Base-by-base conservation (phyloP, 2,888 invertebrate genomes). In the Dolichomitus sp. region DNA sequence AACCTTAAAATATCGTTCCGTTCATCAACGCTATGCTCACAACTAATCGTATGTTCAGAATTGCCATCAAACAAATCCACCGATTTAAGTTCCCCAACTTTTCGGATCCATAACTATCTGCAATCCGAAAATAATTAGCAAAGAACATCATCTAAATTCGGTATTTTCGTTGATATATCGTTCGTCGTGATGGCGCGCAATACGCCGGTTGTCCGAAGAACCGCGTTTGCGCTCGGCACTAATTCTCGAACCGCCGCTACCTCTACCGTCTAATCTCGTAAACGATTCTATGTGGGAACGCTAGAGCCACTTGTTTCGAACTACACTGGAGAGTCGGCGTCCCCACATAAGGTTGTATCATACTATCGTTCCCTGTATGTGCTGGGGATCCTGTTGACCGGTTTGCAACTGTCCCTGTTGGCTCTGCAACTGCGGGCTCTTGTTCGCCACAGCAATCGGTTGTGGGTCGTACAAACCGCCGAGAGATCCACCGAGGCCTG, bases 271-370 rank as follows among this genome's bases (percentile, higher is more conserved):
- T 57, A 57, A 79, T 80, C 84, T 74, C 82, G 76, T 77, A 73
- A 72, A 40, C 57, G 73, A 27, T 74, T 80, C 84, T 85, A 92
- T 92, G 93, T 93, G 94, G 94, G 94, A 92, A 92, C 95, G 94
- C 95, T 95, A 96, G 92, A 95, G 95, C 96, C 96, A 96, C 94
- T 95, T 96, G 92, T 96, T 97, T 93, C 96, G 95, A 90, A 96
- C 94, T 88, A 96, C 96, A 94, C 97, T 96, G 95, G 97, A 96
- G 94, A 97, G 95, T 95, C 97, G 96, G 94, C 97, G 97, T 96
- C 97, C 97, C 97, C 97, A 97, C 97, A 97, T 97, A 85, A 97
- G 97, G 96, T 97, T 96, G 95, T 98, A 98, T 98, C 97, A 98
- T 97, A 98, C 98, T 94, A 98, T 97, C 92, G 98, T 98, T 88